Evolutionary conservation across 2,113 vertebrate species (phyloP).

Genomic region (Australoheros scitulus): DNA sequence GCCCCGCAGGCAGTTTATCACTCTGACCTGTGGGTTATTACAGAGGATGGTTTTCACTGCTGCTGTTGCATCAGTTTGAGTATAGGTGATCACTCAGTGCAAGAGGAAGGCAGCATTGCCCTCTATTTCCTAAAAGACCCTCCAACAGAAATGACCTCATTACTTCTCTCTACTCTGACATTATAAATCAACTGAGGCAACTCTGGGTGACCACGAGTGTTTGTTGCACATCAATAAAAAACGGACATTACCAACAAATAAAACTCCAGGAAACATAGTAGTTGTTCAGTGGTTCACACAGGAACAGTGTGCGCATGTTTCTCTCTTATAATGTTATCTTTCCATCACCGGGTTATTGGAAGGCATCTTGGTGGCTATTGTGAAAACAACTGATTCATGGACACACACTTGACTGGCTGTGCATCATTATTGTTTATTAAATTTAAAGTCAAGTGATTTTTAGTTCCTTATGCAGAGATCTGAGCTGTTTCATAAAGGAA

Average conservation of each 20-base stretch:
- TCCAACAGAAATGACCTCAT: slow-evolving; percentile 14
- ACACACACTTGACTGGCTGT: background rate
- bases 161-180: slow-evolving; percentile 9
- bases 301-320: background rate
- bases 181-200: slow-evolving; percentile 18
- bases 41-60: slow-evolving; percentile 8
- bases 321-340: background rate
- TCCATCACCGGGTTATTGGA: background rate
- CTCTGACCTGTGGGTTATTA: slow-evolving; percentile 28
- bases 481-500: background rate
- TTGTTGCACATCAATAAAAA: slow-evolving; percentile 7
- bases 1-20: slow-evolving; percentile 12
- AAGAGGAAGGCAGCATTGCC: background rate
- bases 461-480: background rate
- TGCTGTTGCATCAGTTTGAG: background rate
- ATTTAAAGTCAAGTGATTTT: slow-evolving; percentile 42
- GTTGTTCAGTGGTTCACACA: background rate
- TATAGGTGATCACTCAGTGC: slow-evolving; percentile 17
- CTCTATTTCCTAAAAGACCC: slow-evolving; percentile 19
- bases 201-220: background rate
- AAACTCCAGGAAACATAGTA: background rate
- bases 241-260: background rate
- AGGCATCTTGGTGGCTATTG: slow-evolving; percentile 13
- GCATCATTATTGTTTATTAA: slow-evolving; percentile 30
- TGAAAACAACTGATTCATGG: background rate